Evolutionary conservation across 2,888 invertebrate species (phyloP).

Genomic region (Meandrusa payeni): DNA sequence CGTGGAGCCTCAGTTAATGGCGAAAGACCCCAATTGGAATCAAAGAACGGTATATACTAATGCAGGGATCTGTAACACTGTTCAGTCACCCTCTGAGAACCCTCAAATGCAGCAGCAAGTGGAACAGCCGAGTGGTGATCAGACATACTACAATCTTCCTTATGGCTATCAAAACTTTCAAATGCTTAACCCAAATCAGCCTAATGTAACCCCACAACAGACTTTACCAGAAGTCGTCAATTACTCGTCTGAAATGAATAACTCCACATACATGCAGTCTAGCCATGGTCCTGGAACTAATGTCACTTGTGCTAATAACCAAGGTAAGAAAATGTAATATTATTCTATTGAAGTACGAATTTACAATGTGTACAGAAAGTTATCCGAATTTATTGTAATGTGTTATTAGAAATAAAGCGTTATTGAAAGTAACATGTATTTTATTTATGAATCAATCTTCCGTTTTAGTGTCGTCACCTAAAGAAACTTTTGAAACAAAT

Average conservation of each 20-base stretch:
- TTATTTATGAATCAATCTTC: slow-evolving; percentile 46
- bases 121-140: slow-evolving; percentile 40
- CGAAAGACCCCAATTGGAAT: slow-evolving; percentile 49
- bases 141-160: slow-evolving; percentile 68
- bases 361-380: slow-evolving; percentile 7
- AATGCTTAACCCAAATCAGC: slow-evolving; percentile 39
- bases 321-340: slow-evolving; percentile 59
- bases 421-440: slow-evolving; percentile 41
- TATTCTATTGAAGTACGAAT: slow-evolving; percentile 18
- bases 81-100: slow-evolving; percentile 70
- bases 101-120: slow-evolving; percentile 37
- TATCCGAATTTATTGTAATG: slow-evolving; percentile 17
- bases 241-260: slow-evolving; percentile 56
- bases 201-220: slow-evolving; percentile 43
- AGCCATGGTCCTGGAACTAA: slow-evolving; percentile 50
- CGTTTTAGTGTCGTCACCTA: slow-evolving; percentile 64
- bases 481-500: slow-evolving; percentile 39
- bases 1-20: slow-evolving; percentile 41
- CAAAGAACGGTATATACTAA: slow-evolving; percentile 66
- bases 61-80: slow-evolving; percentile 66
- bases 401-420: slow-evolving; percentile 19
- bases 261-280: slow-evolving; percentile 66
- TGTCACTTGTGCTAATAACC: slow-evolving; percentile 55
- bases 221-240: slow-evolving; percentile 47
- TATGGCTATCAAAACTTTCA: slow-evolving; percentile 66